Base-by-base conservation (phyloP, 2,113 vertebrate species). In the Panurus biarmicus region DNA sequence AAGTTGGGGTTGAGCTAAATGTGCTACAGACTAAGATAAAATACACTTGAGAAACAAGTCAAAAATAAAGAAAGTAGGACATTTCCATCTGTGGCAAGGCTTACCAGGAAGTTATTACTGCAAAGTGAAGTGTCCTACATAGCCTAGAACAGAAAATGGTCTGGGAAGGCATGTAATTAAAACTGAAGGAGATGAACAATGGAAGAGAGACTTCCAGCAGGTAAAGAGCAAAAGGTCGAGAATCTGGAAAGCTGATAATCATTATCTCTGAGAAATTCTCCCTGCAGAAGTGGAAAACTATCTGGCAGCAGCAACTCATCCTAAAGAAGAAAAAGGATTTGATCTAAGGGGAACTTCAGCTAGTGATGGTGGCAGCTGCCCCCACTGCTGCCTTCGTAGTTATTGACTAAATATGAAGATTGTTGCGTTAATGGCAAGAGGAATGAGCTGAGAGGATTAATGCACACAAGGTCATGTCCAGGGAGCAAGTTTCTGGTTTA, bases 81-180 rank as follows among this genome's bases (percentile, higher is more conserved):
- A 89, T 92, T 96, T 87, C 93, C 74, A 60, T 90, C 83, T 73
- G 71, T 38, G 36, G 70, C 67, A 56, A 92, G 69, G 79, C 82
- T 78, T 95, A 87, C 71, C 31, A 77, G 54, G 22, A 64, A 95
- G 86, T 96, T 91, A 71, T 35, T 70, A 28, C 78, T 91, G 82
- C 82, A 85, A 65, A 87, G 67, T 84, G 22, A 92, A 88, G 78
- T 93, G 90, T 73, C 86, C 96, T 93, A 85, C 85, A 95, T 95
- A 95, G 76, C 72, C 90, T 78, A 75, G 87, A 93, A 94, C 85
- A 96, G 94, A 96, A 96, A 97, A 96, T 88, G 84, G 76, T 75
- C 69, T 92, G 92, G 94, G 94, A 96, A 94, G 91, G 95, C 95
- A 94, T 51, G 57, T 95, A 97, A 94, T 96, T 96, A 96, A 96